phyloP scores from a whole-genome alignment of 2,797 vertebrate genomes.

The Propithecus perrieri region DNA sequence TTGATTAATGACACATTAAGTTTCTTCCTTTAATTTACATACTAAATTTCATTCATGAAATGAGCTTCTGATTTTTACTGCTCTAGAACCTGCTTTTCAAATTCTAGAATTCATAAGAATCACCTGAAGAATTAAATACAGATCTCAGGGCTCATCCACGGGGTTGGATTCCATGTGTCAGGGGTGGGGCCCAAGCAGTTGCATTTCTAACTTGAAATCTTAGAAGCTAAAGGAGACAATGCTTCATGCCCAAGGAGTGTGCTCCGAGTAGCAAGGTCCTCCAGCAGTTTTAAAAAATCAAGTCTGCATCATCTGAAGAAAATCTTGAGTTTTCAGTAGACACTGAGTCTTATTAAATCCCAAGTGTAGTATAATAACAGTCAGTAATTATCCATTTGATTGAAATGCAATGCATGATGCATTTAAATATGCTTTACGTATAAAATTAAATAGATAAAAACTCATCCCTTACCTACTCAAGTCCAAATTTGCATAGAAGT shows the following conservation, averaged over 20 bases:
- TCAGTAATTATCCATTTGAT: neutral
- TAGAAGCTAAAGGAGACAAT: neutral
- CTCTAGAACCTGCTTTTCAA: neutral
- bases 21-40: neutral
- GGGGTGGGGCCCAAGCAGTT: accelerated
- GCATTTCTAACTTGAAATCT: neutral
- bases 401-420: neutral
- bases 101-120: neutral
- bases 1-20: neutral
- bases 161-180: too few species aligned
- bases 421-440: neutral
- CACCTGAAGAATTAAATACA: neutral
- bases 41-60: neutral
- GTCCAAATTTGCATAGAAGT: neutral
- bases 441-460: neutral
- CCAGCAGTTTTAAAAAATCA: neutral
- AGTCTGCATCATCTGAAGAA: neutral
- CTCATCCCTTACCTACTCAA: neutral
- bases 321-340: neutral
- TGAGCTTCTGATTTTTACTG: slow-evolving; percentile 24
- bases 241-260: neutral
- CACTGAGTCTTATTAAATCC: neutral
- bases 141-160: neutral
- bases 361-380: neutral
- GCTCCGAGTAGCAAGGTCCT: neutral